Base-by-base conservation (phyloP, 2,888 invertebrate species). In the Drosophila neoperkinsi region DNA sequence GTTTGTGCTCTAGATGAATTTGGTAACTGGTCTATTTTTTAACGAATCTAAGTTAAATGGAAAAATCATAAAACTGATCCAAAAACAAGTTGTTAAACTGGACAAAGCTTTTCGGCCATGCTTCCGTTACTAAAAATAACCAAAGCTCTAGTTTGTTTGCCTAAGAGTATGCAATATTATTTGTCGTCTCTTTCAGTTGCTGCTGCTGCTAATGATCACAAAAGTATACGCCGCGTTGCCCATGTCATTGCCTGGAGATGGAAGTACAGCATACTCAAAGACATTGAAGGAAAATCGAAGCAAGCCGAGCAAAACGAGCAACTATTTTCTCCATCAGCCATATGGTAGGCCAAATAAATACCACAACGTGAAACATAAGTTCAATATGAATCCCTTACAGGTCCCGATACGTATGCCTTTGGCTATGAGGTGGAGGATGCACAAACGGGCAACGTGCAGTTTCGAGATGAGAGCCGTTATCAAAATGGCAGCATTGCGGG, bases 401-500 rank as follows among this genome's bases (percentile, higher is more conserved):
- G 95, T 38, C 94, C 95, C 28, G 95, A 96, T 28, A 95, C 96
- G 0, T 96, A 96, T 90, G 94, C 95, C 0, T 97, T 96, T 90
- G 96, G 96, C 18, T 97, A 96, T 89, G 96, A 96, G 82, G 93
- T 96, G 10, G 94, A 95, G 46, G 96, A 97, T 90, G 93, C 95
- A 0, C 91, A 91, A 10, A 95, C 94, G 4, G 95, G 95, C 16
- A 96, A 96, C 82, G 94, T 94, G 9, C 97, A 97, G 90, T 97
- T 95, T 88, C 94, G 96, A 5, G 95, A 95, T 59, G 97, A 97
- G 90, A 95, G 96, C 79, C 94, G 96, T 38, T 95, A 95, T 74
- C 92, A 94, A 0, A 96, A 97, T 91, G 96, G 96, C 28, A 96
- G 96, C 4, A 95, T 96, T 0, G 94, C 94, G 0, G 97, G 97